Evolutionary conservation across 1,140 invertebrate species (phyloP).

Genomic region (Drosophila setifemur): DNA sequence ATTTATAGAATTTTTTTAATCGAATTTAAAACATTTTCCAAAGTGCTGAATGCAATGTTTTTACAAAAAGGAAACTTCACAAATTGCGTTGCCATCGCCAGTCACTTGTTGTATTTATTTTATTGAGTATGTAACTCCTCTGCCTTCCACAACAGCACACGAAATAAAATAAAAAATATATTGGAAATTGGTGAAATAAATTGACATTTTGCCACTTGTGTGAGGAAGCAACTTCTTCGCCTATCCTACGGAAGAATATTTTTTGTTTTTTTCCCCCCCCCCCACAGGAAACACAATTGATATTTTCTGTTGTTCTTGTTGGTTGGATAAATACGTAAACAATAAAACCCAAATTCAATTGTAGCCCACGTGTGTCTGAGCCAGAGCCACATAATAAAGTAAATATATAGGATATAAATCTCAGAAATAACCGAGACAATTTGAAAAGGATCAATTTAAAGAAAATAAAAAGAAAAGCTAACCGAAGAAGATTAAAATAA

Average conservation of each 20-base stretch:
- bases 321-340: slow-evolving; percentile 35
- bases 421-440: background rate
- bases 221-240: background rate
- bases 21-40: slow-evolving; percentile 30
- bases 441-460: background rate
- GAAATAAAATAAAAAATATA: slow-evolving; percentile 10
- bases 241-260: slow-evolving; percentile 9
- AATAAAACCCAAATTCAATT: slow-evolving; percentile 36
- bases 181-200: slow-evolving; percentile 42
- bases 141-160: slow-evolving; percentile 4
- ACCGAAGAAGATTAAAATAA: too few species aligned
- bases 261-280: slow-evolving; percentile 5
- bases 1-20: slow-evolving; percentile 34
- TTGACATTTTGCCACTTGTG: slow-evolving; percentile 41
- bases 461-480: background rate
- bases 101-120: slow-evolving; percentile 21
- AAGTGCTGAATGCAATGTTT: slow-evolving; percentile 15
- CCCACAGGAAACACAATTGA: slow-evolving; percentile 18
- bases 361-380: slow-evolving; percentile 5
- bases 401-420: background rate
- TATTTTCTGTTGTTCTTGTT: slow-evolving; percentile 12
- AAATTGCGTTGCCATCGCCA: background rate
- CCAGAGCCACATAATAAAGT: background rate
- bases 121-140: slow-evolving; percentile 19
- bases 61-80: too few species aligned